Base-by-base conservation (phyloP, 2,888 invertebrate species). In the Heteromyza rotundicornis region DNA sequence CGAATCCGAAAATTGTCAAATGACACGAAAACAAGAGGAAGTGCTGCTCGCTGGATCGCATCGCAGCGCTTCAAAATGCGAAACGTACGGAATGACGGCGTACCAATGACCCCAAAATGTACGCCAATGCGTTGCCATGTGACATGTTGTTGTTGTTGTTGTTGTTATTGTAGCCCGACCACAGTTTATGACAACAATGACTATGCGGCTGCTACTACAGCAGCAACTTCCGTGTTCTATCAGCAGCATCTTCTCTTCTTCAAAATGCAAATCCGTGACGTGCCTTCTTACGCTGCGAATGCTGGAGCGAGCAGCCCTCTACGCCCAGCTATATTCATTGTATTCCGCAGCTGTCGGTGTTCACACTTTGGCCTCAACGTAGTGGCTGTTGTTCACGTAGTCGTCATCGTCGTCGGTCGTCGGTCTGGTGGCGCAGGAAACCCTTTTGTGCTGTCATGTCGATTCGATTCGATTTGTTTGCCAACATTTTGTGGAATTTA, bases 401-500 rank as follows among this genome's bases (percentile, higher is more conserved):
- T n/a, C n/a, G 5, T 5, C 27, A 27, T 27, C 27, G 10, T 27
- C 27, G 27, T 27, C 27, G 27, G 10, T 5, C 14, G 40, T 10
- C n/a, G n/a, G n/a, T n/a, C n/a, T n/a, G n/a, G n/a, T n/a, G 40
- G 40, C 40, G 40, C 2, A n/a, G 16, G 40, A 7, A 35, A 1
- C 32, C 47, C 50, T 57, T 57, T 60, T 60, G 55, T 57, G 59
- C 57, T 57, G 59, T 53, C 58, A 60, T 60, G 44, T 56, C 51
- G 44, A n/a, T n/a, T n/a, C n/a, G n/a, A n/a, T 12, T 50, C 62
- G 54, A 60, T 60, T 60, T 62, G 59, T 61, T 53, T 58, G 58
- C 56, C 53, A 57, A 51, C 60, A 65, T 59, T 62, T 64, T 62
- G 40, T 35, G 32, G 32, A 59, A 66, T 66, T 66, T 66, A 57